Evolutionary conservation across 2,797 vertebrate genomes (phyloP).

Genomic region (Hemibagrus guttatus): DNA sequence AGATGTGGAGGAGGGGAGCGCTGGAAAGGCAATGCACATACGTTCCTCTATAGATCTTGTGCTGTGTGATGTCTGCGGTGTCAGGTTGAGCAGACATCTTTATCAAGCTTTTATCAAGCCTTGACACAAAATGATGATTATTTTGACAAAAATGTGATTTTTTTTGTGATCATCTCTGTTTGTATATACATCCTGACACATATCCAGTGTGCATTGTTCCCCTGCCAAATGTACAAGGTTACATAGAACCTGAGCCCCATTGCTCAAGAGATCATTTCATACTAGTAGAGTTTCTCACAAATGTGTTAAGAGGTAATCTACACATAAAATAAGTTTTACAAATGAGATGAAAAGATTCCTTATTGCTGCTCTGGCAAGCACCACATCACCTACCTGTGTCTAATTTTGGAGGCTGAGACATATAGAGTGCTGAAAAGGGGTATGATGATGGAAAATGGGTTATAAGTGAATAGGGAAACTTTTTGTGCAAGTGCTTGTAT

Average conservation of each 20-base stretch:
- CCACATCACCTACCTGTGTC: not conserved
- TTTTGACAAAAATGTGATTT: not conserved
- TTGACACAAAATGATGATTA: not conserved
- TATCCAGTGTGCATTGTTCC: not conserved
- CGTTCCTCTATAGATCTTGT: not conserved
- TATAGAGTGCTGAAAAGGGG: not conserved
- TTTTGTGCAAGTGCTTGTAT: not conserved
- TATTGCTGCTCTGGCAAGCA: not conserved
- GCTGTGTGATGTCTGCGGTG: constrained; percentile 18
- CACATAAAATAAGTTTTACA: not conserved
- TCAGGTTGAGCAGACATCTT: constrained; percentile 28
- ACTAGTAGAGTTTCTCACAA: not conserved
- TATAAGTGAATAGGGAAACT: not conserved
- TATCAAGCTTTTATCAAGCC: not conserved
- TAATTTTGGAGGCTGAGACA: not conserved
- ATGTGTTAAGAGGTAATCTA: not conserved
- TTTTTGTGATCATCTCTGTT: not conserved
- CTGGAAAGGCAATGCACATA: not conserved
- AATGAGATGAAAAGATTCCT: not conserved
- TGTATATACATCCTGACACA: not conserved
- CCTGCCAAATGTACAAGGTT: not conserved
- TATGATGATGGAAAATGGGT: not conserved
- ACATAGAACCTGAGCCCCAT: not conserved
- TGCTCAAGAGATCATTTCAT: not conserved
- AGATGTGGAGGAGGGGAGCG: constrained; percentile 26